Conservation (phyloP, 2,797 vertebrate genomes). For the Helicolenus hilgendorfi region DNA sequence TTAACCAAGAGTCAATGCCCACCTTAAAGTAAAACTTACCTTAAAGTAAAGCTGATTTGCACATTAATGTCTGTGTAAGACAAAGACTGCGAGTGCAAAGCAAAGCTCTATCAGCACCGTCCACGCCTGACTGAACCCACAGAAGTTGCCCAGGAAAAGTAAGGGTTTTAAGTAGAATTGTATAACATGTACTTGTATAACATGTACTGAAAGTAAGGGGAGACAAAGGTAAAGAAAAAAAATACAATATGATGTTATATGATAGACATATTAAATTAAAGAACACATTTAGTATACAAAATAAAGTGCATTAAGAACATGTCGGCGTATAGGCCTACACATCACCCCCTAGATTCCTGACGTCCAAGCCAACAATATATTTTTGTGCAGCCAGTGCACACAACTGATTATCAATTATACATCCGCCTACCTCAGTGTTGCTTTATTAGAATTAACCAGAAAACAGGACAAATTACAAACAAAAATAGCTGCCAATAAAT, state of each 20-base stretch:
- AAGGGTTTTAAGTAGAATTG: too few relatives aligned
- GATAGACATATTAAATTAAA: background rate
- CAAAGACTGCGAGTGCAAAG: background rate
- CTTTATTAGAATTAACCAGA: background rate
- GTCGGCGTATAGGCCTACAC: background rate
- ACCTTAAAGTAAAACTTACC: too few relatives aligned
- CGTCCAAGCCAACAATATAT: background rate
- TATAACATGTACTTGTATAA: too few relatives aligned
- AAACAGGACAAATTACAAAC: background rate
- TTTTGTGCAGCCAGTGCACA: background rate
- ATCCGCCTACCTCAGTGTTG: background rate
- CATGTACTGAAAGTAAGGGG: background rate
- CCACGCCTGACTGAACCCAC: too few relatives aligned
- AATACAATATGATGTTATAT: background rate
- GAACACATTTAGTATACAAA: background rate
- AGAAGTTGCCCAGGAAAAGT: too few relatives aligned
- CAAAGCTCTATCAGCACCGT: background rate
- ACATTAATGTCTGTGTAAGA: background rate
- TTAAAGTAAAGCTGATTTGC: background rate
- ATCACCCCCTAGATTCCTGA: background rate
- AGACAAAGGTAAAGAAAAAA: background rate
- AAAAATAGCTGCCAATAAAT: background rate
- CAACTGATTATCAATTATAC: background rate
- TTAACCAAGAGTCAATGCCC: background rate
- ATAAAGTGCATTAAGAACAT: background rate